A percentile compares a stretch with the other conserved stretches of the same genome.
These are phyloP conservation scores for Pyrocoelia pectoralis DNA, from an alignment of 2,888 invertebrate species.

Conservation along the genomic window DNA sequence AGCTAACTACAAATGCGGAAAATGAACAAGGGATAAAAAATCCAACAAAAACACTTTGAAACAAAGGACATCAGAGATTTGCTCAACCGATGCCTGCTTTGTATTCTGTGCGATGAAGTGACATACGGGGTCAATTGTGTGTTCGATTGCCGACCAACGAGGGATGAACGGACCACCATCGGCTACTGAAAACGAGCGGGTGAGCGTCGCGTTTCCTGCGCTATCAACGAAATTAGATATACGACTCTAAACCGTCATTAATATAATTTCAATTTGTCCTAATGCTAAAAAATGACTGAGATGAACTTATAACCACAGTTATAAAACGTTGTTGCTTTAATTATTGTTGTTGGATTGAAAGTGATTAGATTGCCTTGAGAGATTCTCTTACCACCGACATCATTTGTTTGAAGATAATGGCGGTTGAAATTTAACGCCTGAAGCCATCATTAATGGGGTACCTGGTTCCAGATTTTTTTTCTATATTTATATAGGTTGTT, in stretches of 20 bases:
- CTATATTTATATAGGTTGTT: too few relatives aligned
- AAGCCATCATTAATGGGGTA: too few relatives aligned
- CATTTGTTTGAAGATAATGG: too few relatives aligned
- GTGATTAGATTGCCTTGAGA: too few relatives aligned
- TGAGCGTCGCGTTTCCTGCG: constrained; percentile 38
- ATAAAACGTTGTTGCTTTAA: too few relatives aligned
- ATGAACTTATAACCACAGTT: background rate
- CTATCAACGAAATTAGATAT: constrained; percentile 40
- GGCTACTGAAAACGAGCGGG: constrained; percentile 39
- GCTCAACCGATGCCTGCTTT: constrained; percentile 49
- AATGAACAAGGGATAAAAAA: constrained; percentile 45
- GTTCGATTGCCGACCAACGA: constrained; percentile 52
- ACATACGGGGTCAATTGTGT: constrained; percentile 54
- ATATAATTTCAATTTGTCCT: background rate
- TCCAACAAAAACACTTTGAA: constrained; percentile 48
- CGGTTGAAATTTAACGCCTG: too few relatives aligned
- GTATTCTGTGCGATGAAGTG: constrained; percentile 52
- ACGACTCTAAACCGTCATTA: constrained; percentile 12
- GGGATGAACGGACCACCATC: constrained; percentile 44
- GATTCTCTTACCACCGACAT: too few relatives aligned
- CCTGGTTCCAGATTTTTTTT: too few relatives aligned
- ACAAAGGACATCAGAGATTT: constrained; percentile 51
- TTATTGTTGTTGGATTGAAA: too few relatives aligned
- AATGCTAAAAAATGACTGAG: background rate
- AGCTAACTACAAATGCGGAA: constrained; percentile 42